A percentile compares a stretch with the other conserved stretches of the same genome.
Conservation (phyloP, 2,113 vertebrate species). For the Hippocampus guttulatus region DNA sequence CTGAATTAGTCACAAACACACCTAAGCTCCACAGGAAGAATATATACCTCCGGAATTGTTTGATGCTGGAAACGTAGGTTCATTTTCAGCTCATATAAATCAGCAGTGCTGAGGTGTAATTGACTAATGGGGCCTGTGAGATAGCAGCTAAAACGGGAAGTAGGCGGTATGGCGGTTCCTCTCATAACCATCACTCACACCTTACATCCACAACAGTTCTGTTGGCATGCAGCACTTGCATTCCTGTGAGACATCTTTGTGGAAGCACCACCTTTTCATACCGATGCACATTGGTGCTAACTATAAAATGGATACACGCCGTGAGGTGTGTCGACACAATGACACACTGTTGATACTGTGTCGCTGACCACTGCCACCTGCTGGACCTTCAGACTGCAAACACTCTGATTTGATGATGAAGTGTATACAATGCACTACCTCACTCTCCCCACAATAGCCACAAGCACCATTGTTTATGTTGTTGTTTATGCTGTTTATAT, state of each 20-base stretch:
- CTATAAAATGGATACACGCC: background rate
- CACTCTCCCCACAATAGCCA: no score
- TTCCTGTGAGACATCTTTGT: constrained; percentile 22
- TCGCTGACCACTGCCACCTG: no score
- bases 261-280: background rate
- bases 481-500: no score
- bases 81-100: constrained; percentile 64
- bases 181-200: constrained; percentile 38
- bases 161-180: constrained; percentile 13
- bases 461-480: no score
- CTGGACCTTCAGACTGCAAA: no score
- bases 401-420: no score
- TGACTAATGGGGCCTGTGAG: constrained; percentile 65
- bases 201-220: constrained; percentile 13
- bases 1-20: constrained; percentile 39
- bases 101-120: constrained; percentile 63
- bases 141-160: constrained; percentile 29
- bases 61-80: constrained; percentile 59
- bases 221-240: constrained; percentile 19
- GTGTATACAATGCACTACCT: no score
- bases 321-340: no score
- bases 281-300: background rate
- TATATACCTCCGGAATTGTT: constrained; percentile 57
- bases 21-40: constrained; percentile 44
- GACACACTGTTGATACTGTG: no score